Evolutionary conservation across 2,113 vertebrate species (phyloP), one percentile per base, ranked within the genome.

Genomic region (Chrysochloris asiatica): DNA sequence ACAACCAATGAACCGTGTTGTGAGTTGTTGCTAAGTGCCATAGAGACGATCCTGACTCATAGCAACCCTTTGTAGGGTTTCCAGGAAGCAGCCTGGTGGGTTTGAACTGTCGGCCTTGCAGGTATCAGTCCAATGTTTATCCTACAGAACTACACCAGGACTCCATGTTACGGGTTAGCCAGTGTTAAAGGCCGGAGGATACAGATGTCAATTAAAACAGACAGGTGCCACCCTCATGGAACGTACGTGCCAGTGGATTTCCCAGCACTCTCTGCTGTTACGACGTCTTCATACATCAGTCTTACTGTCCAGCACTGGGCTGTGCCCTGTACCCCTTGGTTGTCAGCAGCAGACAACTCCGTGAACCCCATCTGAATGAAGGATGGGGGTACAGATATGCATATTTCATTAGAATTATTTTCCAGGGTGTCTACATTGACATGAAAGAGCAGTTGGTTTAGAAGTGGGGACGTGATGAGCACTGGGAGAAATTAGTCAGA

Each of bases 171-270:
- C n/a, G 28, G 0, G 2, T 79, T 19, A 17, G 43, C 61, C 6
- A 0, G 33, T 3, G 1, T 9, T 10, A 1, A 38, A 4, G 38
- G 3, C 4, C 2, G 3, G 0, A 26, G 11, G 61, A 78, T n/a
- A 47, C 19, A 19, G 9, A 7, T 13, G n/a, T 26, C 10, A 19
- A 7, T 36, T 9, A 10, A 38, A 71, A 59, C 56, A 59, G 30
- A 63, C n/a, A n/a, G 12, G 21, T 21, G 38, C 36, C 7, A 9
- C 5, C 50, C 22, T 43, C 43, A 0, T 1, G 4, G 21, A 47
- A n/a, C 30, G 8, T 3, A 17, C 2, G 4, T 61, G 38, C 26
- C 19, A 14, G 28, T 43, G 33, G 12, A 5, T 24, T 28, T 33
- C 12, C 54, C 26, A 22, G 8, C 38, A 6, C n/a, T 6, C 41